Conservation (phyloP, 2,888 invertebrate species). For the Strigamia maritima region DNA sequence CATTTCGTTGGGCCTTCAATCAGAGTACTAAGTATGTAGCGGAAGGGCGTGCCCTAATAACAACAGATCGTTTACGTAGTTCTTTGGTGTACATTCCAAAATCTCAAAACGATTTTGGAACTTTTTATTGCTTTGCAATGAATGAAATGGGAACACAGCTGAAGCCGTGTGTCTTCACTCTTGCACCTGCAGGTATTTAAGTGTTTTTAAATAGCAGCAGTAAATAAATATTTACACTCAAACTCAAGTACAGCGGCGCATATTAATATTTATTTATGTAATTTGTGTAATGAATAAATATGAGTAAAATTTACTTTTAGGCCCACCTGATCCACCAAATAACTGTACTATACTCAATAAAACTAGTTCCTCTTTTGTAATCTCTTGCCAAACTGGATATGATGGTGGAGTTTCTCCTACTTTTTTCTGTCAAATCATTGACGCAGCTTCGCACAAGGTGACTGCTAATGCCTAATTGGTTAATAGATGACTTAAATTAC, state of each 20-base stretch:
- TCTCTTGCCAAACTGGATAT: slow-evolving; percentile 80
- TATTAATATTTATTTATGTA: too few relatives aligned
- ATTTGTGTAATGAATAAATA: too few relatives aligned
- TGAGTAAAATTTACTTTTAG: slow-evolving; percentile 60
- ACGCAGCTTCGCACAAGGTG: neutral
- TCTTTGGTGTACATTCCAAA: slow-evolving; percentile 13
- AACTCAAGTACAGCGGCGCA: too few relatives aligned
- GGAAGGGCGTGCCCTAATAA: neutral
- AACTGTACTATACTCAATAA: slow-evolving; percentile 85
- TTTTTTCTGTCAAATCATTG: slow-evolving; percentile 73
- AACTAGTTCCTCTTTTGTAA: slow-evolving; percentile 76
- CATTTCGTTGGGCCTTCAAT: slow-evolving; percentile 47
- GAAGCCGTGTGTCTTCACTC: slow-evolving; percentile 11
- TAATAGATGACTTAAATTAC: neutral
- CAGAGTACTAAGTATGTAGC: neutral
- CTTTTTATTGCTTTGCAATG: slow-evolving; percentile 23
- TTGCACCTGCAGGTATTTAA: slow-evolving; percentile 17
- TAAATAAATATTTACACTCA: neutral
- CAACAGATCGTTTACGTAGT: neutral
- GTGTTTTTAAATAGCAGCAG: too few relatives aligned
- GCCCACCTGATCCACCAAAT: slow-evolving; percentile 88
- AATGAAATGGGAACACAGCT: slow-evolving; percentile 11
- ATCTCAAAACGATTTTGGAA: slow-evolving; percentile 22
- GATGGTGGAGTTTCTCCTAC: slow-evolving; percentile 84
- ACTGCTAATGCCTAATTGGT: neutral